These are phyloP conservation scores for Styela plicata DNA, from an alignment of 23 tunicate species.

Conservation along the genomic window DNA sequence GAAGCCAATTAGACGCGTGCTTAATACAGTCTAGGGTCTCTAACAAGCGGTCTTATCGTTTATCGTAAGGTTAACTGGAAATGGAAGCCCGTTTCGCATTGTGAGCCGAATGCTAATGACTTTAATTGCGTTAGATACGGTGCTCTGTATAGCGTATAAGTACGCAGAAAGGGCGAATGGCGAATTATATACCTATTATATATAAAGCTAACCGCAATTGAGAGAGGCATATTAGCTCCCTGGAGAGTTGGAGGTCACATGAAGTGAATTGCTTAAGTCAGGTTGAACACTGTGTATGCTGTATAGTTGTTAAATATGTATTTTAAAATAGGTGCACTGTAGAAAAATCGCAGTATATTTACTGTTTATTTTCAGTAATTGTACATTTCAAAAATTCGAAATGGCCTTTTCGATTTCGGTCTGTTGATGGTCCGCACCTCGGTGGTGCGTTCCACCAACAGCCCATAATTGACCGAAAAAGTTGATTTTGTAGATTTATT, in stretches of 20 bases:
- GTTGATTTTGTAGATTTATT: too few species aligned
- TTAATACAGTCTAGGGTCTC: not conserved
- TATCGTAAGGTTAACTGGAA: not conserved
- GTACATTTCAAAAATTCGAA: too few species aligned
- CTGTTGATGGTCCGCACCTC: too few species aligned
- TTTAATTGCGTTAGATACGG: not conserved
- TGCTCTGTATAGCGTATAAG: not conserved
- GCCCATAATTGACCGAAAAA: too few species aligned
- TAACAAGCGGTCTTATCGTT: not conserved
- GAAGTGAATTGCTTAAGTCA: too few species aligned
- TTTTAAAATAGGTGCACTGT: too few species aligned
- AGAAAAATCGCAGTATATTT: too few species aligned
- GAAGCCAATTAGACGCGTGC: not conserved
- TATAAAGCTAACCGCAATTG: not conserved
- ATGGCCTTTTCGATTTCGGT: too few species aligned
- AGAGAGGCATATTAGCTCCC: not conserved
- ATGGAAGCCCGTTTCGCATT: not conserved
- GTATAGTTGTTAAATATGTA: too few species aligned
- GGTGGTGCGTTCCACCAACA: too few species aligned
- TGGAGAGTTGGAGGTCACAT: not conserved
- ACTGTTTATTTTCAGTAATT: too few species aligned
- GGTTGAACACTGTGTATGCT: too few species aligned
- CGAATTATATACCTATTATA: not conserved
- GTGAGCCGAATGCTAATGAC: not conserved
- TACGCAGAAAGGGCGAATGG: not conserved